A percentile compares a stretch with the other conserved stretches of the same genome.
These are phyloP conservation scores for Nasonovia ribisnigri DNA, from an alignment of 2,888 invertebrate genomes.

Conservation along the genomic window DNA sequence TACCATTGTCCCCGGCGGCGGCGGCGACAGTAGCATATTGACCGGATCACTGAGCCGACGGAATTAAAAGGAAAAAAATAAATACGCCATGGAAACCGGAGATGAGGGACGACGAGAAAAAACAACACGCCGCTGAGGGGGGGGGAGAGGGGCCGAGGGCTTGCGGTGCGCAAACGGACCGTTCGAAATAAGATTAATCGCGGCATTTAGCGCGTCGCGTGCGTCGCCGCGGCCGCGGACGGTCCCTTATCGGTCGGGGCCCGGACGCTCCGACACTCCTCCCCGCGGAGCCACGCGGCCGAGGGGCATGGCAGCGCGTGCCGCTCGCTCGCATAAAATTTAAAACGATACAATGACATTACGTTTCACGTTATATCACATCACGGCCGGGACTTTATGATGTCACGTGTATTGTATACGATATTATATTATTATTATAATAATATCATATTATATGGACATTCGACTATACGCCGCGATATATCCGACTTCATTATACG, in stretches of 20 bases:
- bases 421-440: too few relatives aligned
- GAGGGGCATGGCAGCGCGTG: background rate
- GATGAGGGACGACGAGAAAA: slow-evolving; percentile 32
- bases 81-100: background rate
- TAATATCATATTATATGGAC: background rate
- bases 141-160: background rate
- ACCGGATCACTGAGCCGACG: slow-evolving; percentile 59
- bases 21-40: slow-evolving; percentile 59
- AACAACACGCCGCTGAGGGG: background rate
- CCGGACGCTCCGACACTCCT: slow-evolving; percentile 42
- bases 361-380: background rate
- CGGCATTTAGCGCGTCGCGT: slow-evolving; percentile 61
- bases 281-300: slow-evolving; percentile 48
- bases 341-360: slow-evolving; percentile 10
- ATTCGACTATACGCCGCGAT: background rate
- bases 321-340: background rate
- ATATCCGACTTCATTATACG: slow-evolving; percentile 31
- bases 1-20: slow-evolving; percentile 34
- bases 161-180: slow-evolving; percentile 44
- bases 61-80: slow-evolving; percentile 23
- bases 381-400: background rate
- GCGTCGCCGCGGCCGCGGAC: background rate
- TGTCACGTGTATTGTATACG: background rate
- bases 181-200: slow-evolving; percentile 63
- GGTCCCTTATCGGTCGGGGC: slow-evolving; percentile 41